Evolutionary conservation across 2,888 invertebrate genomes (phyloP), one percentile per base, ranked within the genome.

Genomic region (Morpho helenor): DNA sequence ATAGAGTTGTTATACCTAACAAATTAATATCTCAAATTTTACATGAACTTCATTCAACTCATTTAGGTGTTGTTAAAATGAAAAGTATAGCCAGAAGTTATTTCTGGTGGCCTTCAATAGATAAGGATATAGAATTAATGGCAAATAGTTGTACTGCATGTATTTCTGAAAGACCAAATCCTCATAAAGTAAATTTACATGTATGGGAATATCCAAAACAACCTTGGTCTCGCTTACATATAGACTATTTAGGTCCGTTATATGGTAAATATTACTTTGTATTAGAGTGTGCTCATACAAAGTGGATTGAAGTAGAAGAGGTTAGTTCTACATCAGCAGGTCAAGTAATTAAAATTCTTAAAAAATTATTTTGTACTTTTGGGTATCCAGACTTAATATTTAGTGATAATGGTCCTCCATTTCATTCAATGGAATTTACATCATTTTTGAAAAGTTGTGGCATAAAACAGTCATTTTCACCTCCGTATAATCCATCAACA

Each of bases 21-120:
- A 49, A 49, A 39, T 49, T 49, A 40, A 49, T 49, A 39, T 7
- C 42, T 8, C 1, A 42, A 8, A 42, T 47, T 7, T 22, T 47
- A 22, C 22, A 22, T 9, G 22, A 44, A 9, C 44, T 52, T 9
- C 52, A 52, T 22, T 44, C 44, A 5, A 52, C 52, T 2, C 52
- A 52, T 52, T 44, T 44, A 52, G 52, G 52, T 9, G 44, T 52
- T 44, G 44, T 52, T 9, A 52, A 52, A 52, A 52, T 44, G 44
- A 44, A 52, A 44, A 44, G 44, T 3, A 44, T 44, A 8, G 52
- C 52, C 10, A 49, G 49, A 40, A 49, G 49, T 40, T 40, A 49
- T 40, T 49, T 49, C 10, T 49, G 49, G 49, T 52, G 52, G 52
- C 52, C 52, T 44, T 44, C 44, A 6, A 44, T 52, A 8, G 52